These are phyloP conservation scores for Myopa testacea DNA, from an alignment of 2,888 invertebrate genomes.

Conservation along the genomic window DNA sequence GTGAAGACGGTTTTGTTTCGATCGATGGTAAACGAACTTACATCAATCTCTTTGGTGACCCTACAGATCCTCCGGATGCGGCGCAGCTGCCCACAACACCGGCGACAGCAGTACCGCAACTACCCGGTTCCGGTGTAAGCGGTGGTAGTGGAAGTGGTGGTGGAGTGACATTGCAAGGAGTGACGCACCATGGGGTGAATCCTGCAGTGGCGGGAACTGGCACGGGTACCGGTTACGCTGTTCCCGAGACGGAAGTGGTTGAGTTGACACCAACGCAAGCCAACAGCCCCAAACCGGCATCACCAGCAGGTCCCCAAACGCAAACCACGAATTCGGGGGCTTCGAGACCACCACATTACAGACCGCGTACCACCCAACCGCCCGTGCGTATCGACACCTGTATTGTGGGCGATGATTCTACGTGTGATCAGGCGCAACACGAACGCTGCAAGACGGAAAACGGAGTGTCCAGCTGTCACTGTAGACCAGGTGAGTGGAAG, in stretches of 20 bases:
- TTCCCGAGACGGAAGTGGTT: constrained; percentile 72
- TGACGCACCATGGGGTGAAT: constrained; percentile 20
- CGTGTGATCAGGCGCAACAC: constrained; percentile 88
- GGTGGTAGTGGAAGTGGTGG: constrained; percentile 45
- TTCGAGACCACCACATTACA: constrained; percentile 76
- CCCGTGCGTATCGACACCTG: constrained; percentile 86
- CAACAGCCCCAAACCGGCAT: constrained; percentile 69
- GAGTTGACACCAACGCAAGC: constrained; percentile 61
- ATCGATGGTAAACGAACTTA: constrained; percentile 92
- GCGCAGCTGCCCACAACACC: constrained; percentile 63
- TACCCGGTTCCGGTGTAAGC: constrained; percentile 51
- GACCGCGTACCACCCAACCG: constrained; percentile 65
- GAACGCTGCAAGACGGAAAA: constrained; percentile 88
- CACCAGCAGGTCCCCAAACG: constrained; percentile 72
- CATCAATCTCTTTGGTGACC: constrained; percentile 83
- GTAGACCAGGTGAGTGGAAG: constrained; percentile 75
- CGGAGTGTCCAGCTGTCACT: constrained; percentile 89
- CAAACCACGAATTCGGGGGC: constrained; percentile 70
- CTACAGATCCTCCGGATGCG: constrained; percentile 66
- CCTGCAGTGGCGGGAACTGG: constrained; percentile 9
- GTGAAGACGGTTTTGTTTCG: constrained; percentile 88
- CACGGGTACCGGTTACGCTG: constrained; percentile 73
- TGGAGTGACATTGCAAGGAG: constrained; percentile 40
- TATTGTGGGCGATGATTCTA: constrained; percentile 91
- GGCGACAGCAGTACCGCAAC: constrained; percentile 63